phyloP scores from a whole-genome alignment of 2,113 vertebrate species.

The Fukomys damarensis region DNA sequence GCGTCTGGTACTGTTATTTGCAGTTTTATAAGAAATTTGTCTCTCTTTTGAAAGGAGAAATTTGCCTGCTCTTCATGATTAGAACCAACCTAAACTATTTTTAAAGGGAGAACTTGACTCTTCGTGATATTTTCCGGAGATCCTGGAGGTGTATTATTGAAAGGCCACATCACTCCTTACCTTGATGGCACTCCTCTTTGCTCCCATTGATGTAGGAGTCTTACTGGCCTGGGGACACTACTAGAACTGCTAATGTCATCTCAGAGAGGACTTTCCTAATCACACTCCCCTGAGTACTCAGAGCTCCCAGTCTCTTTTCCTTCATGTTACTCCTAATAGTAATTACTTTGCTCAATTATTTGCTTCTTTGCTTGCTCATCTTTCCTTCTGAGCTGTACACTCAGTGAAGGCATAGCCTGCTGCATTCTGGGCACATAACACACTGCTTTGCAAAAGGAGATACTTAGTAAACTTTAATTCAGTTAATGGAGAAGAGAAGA shows the following conservation, averaged over 20 bases:
- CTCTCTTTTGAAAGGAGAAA: not conserved
- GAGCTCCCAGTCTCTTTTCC: not conserved
- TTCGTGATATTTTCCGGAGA: not conserved
- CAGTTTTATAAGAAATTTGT: not conserved
- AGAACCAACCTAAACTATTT: not conserved
- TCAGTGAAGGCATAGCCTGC: rapidly evolving
- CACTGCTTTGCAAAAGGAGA: not conserved
- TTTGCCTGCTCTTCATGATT: not conserved
- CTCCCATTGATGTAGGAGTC: not conserved
- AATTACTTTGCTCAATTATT: not conserved
- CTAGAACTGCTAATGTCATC: not conserved
- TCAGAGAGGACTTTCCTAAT: not conserved
- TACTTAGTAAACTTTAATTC: not conserved
- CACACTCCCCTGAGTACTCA: not conserved
- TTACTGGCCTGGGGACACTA: not conserved
- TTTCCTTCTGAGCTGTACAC: not conserved
- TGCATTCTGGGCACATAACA: not conserved
- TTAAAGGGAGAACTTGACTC: not conserved
- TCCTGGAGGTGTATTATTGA: not conserved
- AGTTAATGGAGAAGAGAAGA: not conserved
- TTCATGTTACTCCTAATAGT: not conserved
- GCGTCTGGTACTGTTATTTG: not conserved
- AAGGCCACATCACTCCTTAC: not conserved
- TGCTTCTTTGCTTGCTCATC: not conserved
- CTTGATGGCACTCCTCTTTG: not conserved